A percentile compares a stretch with the other conserved stretches of the same genome.
These are phyloP conservation scores for Argopecten irradians DNA, from an alignment of 1,140 invertebrate genomes.

Conservation along the genomic window DNA sequence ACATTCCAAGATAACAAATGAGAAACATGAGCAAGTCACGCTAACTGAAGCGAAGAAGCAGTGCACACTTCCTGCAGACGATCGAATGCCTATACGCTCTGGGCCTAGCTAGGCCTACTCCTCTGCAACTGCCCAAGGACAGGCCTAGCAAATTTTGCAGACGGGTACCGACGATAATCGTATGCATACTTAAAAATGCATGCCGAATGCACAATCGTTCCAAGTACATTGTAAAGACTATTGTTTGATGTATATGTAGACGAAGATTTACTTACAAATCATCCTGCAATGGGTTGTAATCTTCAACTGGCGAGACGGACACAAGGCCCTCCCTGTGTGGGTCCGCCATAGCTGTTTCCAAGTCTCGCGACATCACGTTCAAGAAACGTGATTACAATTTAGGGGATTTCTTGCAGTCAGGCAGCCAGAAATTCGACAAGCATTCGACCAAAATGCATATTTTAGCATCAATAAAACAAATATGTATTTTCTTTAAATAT, in stretches of 20 bases:
- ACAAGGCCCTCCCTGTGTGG: slow-evolving; percentile 39
- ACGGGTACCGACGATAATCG: background rate
- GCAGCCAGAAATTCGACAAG: background rate
- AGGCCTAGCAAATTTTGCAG: slow-evolving; percentile 19
- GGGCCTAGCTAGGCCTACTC: background rate
- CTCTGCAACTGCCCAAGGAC: slow-evolving; percentile 8
- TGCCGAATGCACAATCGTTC: slow-evolving; percentile 4
- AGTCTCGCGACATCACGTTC: slow-evolving; percentile 40
- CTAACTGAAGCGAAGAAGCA: background rate
- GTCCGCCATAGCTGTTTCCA: slow-evolving; percentile 56
- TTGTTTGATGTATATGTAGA: background rate
- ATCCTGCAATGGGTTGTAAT: slow-evolving; percentile 58
- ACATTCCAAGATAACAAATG: background rate
- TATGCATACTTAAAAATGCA: slow-evolving; percentile 35
- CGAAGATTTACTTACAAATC: slow-evolving; percentile 46
- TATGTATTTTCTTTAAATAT: no score
- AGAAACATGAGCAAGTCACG: background rate
- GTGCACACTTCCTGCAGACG: background rate
- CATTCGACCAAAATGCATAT: no score
- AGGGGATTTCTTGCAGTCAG: background rate
- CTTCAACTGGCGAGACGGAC: slow-evolving; percentile 55
- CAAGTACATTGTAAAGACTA: slow-evolving; percentile 27
- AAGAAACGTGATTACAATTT: slow-evolving; percentile 24
- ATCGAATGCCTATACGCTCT: background rate
- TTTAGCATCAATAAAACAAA: no score